Evolutionary conservation across 2,797 vertebrate species (phyloP).

Genomic region (Cryptoblepharus egeriae): DNA sequence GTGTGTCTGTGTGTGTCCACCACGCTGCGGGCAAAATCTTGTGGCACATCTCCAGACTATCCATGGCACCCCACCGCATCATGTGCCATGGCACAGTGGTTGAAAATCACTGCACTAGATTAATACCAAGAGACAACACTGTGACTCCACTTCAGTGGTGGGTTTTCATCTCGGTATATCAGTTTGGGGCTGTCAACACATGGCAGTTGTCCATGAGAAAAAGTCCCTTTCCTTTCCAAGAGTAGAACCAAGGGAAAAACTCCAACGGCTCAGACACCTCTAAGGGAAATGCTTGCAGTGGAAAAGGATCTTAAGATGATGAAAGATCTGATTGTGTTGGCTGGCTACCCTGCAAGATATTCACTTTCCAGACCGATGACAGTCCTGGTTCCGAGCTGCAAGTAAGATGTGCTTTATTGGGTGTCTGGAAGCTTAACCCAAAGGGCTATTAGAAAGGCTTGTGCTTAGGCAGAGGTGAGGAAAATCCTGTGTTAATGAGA

Average conservation of each 20-base stretch:
- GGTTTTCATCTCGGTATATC: not conserved
- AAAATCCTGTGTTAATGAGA: constrained; percentile 34
- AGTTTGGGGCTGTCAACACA: not conserved
- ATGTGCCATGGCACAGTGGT: no score
- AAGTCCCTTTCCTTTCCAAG: not conserved
- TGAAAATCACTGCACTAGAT: no score
- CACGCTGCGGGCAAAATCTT: no score
- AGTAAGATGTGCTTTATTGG: constrained; percentile 14
- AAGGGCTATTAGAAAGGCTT: constrained; percentile 23
- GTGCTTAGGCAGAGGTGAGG: constrained; percentile 18
- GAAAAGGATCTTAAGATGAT: not conserved
- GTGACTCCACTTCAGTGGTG: not conserved
- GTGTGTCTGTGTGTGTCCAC: no score
- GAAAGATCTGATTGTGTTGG: not conserved
- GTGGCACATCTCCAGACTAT: no score
- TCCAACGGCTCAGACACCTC: no score
- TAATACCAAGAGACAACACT: not conserved
- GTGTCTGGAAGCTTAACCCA: constrained; percentile 28
- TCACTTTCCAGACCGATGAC: not conserved
- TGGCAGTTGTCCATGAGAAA: not conserved
- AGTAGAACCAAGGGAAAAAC: not conserved
- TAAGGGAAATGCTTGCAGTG: not conserved
- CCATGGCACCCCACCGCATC: no score
- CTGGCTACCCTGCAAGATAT: not conserved
- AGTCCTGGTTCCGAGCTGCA: not conserved